Conservation (phyloP, 1,140 invertebrate genomes). For the Bacillus rossius region DNA sequence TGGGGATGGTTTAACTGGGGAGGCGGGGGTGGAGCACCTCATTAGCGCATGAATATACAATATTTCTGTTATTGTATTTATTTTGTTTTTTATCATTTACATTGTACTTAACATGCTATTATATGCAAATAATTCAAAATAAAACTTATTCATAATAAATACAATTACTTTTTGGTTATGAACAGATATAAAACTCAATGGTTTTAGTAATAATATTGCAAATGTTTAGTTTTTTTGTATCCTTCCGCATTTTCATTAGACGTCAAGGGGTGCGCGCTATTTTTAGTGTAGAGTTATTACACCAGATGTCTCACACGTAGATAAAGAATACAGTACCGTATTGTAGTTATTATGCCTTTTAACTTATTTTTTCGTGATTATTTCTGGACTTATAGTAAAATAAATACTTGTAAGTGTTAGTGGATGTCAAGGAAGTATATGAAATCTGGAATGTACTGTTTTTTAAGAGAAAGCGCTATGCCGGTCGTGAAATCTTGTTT, state of each 20-base stretch:
- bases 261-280: constrained; percentile 13
- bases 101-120: constrained; percentile 23
- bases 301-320: constrained; percentile 13
- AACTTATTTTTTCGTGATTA: too few relatives aligned
- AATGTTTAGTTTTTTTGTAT: constrained; percentile 9
- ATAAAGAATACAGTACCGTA: constrained; percentile 9
- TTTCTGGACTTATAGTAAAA: too few relatives aligned
- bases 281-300: constrained; percentile 16
- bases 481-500: constrained; percentile 2
- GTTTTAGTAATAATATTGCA: background rate
- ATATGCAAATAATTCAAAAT: too few relatives aligned
- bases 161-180: background rate
- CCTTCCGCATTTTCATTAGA: constrained; percentile 16
- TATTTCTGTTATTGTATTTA: constrained; percentile 17
- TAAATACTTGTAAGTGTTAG: too few relatives aligned
- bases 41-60: constrained; percentile 20
- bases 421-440: too few relatives aligned
- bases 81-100: constrained; percentile 18
- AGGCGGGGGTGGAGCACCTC: constrained; percentile 33
- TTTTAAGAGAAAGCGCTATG: background rate
- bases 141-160: too few relatives aligned
- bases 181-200: background rate
- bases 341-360: too few relatives aligned
- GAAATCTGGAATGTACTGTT: too few relatives aligned
- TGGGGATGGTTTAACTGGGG: constrained; percentile 33